Base-by-base conservation (phyloP, 2,797 vertebrate species). In the Danio kyathit region DNA sequence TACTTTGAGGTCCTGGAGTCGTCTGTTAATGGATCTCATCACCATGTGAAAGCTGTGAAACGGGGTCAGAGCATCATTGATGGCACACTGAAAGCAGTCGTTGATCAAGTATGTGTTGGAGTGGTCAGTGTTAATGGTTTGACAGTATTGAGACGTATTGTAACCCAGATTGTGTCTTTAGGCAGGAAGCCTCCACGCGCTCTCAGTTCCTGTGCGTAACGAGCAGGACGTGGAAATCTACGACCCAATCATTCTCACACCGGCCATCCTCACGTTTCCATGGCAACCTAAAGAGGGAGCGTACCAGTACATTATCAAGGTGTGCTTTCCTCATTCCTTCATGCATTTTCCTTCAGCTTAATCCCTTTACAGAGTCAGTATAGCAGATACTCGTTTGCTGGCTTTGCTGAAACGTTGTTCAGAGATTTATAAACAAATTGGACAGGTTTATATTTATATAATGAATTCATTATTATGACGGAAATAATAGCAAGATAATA, bases 141-240 rank as follows among this genome's bases (percentile, higher is more conserved):
- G 0, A 7, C 5, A 1, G 4, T 69, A 19, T 8, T 51, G 38
- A 52, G 8, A 78, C 12, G 51, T 74, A 78, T 83, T 54, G 76
- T 83, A 56, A 70, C 16, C 11, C 49, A 38, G 3, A 76, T 29
- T 84, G 6, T 89, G 87, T 21, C 93, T 91, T 79, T 85, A 99
- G 97, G 92, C 91, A 59, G 97, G 97, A 88, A 91, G 83, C 1
- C 89, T 95, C 66, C 94, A 94, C 29, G 76, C 88, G 0, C 92
- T 99, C 0, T 83, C 87, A 76, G 93, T 93, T 82, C 95, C 96
- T 0, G 93, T 98, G 77, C 90, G 87, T 90, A 99, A 96, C 88
- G 96, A 96, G 85, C 98, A 99, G 91, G 97, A 99, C 70, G 96
- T 97, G 43, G 97, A 99, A 88, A 96, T 99, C 84, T 96, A 96